Evolutionary conservation across 2,888 invertebrate genomes (phyloP), one percentile per base, ranked within the genome.

Genomic region (Chrysodeixis includens): DNA sequence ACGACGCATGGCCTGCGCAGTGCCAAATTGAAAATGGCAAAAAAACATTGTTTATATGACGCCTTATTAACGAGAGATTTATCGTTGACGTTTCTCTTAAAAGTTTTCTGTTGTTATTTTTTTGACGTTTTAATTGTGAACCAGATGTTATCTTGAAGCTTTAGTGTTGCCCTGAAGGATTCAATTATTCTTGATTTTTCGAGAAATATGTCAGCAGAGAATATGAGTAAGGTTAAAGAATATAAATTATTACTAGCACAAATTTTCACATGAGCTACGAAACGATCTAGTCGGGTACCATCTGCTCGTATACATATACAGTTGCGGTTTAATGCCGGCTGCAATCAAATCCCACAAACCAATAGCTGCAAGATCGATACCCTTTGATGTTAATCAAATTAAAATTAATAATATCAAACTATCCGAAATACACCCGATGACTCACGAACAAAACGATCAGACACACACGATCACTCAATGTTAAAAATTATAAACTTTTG

Each of bases 11-110:
- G 66, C 72, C 77, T 74, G 76, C 79, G 75, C 88, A 85, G 84
- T 89, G 93, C 91, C 92, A 93, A 93, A 90, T 86, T 86, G 81
- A 87, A 92, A 89, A 85, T 85, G 79, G 86, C 85, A 84, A 87
- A 85, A 84, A 87, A 83, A 86, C 87, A 90, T 88, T 89, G 90
- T 92, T 90, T 89, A 89, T 90, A 87, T 84, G 87, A 89, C 86
- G 84, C 86, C 92, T 91, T 92, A 90, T 93, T 93, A 92, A 86
- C 79, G 84, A 84, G 74, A 90, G 92, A 93, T 93, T 92, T 92
- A 93, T 88, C 63, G 83, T 79, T 80, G 86, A 85, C 83, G 84
- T 85, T 76, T 69, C 80, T 85, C 86, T 88, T 88, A 81, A 82
- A 82, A 88, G 83, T 82, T 74, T 84, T 85, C 75, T 76, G 78